Conservation (phyloP, 1,140 invertebrate genomes). For the Brachionus sp. region DNA sequence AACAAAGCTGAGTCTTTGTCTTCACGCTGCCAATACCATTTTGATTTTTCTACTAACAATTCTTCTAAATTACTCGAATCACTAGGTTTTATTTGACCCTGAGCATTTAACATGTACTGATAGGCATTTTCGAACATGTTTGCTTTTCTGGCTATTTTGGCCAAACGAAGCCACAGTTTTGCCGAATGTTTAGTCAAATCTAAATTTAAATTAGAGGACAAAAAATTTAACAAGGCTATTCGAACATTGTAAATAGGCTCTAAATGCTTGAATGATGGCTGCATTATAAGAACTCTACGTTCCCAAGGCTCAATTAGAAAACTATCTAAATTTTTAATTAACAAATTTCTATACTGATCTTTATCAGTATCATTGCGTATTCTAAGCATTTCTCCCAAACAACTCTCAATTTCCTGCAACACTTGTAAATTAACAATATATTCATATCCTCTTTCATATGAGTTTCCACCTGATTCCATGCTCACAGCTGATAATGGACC, state of each 20-base stretch:
- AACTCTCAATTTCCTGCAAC: conserved; percentile 38
- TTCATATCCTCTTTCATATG: conserved; percentile 76
- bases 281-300: conserved; percentile 12
- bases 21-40: conserved; percentile 43
- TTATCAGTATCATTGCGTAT: conserved; percentile 32
- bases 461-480: conserved; percentile 65
- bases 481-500: conserved; percentile 66
- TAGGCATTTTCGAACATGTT: conserved; percentile 45
- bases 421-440: conserved; percentile 68
- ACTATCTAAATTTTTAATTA: conserved; percentile 36
- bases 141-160: conserved; percentile 42
- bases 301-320: conserved; percentile 44
- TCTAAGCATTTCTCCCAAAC: conserved; percentile 22
- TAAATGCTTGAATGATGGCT: conserved; percentile 34
- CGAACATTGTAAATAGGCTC: conserved; percentile 43
- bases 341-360: conserved; percentile 29
- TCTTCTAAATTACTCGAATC: conserved; percentile 41
- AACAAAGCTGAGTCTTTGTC: conserved; percentile 43
- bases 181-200: conserved; percentile 42
- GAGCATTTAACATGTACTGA: conserved; percentile 43
- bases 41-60: conserved; percentile 43
- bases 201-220: conserved; percentile 21
- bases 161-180: conserved; percentile 26
- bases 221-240: conserved; percentile 12
- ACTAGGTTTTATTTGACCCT: conserved; percentile 25